phyloP scores from a whole-genome alignment of 2,797 vertebrate genomes.

The Enteromius fasciolatus region DNA sequence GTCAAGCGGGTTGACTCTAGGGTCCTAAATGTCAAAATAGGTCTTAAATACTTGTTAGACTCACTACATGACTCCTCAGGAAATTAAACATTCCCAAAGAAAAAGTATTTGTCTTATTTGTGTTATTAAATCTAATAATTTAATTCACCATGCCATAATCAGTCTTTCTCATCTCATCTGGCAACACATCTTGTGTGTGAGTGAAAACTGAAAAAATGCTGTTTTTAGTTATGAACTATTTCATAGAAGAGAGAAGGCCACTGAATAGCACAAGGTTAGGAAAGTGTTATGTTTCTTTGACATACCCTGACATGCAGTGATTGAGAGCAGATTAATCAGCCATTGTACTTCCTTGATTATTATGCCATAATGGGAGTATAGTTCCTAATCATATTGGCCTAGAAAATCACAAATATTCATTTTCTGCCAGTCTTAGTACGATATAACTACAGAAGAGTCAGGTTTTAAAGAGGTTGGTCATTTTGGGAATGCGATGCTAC shows the following conservation, averaged over 20 bases:
- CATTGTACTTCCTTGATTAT: too few relatives aligned
- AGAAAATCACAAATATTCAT: too few relatives aligned
- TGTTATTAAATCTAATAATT: background rate
- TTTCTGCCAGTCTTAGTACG: too few relatives aligned
- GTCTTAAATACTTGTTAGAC: background rate
- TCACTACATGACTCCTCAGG: background rate
- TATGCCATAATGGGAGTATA: too few relatives aligned
- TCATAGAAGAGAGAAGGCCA: slow-evolving; percentile 51
- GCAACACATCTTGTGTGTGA: slow-evolving; percentile 6
- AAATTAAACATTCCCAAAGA: background rate
- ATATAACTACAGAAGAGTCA: too few relatives aligned
- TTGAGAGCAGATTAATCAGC: too few relatives aligned
- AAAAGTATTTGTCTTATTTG: background rate
- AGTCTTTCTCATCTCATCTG: background rate
- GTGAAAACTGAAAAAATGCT: slow-evolving; percentile 35
- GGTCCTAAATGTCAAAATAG: background rate
- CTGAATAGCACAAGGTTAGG: slow-evolving; percentile 54
- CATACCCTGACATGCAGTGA: background rate
- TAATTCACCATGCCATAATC: background rate
- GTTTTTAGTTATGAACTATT: slow-evolving; percentile 61
- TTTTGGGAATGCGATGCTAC: too few relatives aligned
- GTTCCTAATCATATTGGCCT: too few relatives aligned
- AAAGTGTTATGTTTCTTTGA: slow-evolving; percentile 67
- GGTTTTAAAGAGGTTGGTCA: too few relatives aligned
- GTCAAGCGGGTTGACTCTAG: background rate